Evolutionary conservation across 2,113 vertebrate species (phyloP).

Genomic region (Peromyscus californicus): DNA sequence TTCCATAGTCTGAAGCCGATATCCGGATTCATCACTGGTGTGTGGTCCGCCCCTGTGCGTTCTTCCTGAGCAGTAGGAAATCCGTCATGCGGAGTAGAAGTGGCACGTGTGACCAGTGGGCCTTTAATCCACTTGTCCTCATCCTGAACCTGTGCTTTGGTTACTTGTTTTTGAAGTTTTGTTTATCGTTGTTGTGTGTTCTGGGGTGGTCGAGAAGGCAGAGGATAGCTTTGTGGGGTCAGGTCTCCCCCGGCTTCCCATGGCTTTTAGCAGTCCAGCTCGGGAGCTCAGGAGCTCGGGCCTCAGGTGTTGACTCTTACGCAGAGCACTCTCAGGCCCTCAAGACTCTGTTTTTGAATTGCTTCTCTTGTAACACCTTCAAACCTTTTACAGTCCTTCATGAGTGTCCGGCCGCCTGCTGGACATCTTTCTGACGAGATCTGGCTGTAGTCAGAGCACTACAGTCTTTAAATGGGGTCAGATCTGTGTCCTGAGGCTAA

Average conservation of each 20-base stretch:
- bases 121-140: background rate
- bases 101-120: background rate
- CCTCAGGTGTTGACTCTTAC: background rate
- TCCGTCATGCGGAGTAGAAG: background rate
- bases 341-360: background rate
- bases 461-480: background rate
- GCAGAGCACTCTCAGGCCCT: background rate
- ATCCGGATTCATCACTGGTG: slow-evolving; percentile 98
- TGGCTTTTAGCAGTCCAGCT: background rate
- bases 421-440: background rate
- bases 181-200: too few species aligned
- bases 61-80: background rate
- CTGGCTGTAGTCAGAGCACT: background rate
- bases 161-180: background rate
- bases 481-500: background rate
- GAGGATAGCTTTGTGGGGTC: background rate
- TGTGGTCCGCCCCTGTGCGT: background rate
- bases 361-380: background rate
- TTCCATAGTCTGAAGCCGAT: slow-evolving; percentile 97
- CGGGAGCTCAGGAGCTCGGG: background rate
- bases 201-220: background rate
- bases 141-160: background rate
- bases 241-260: background rate
- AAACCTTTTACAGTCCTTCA: background rate
- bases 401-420: background rate